phyloP scores from a whole-genome alignment of 2,888 invertebrate species.

The Parnassius mnemosyne region DNA sequence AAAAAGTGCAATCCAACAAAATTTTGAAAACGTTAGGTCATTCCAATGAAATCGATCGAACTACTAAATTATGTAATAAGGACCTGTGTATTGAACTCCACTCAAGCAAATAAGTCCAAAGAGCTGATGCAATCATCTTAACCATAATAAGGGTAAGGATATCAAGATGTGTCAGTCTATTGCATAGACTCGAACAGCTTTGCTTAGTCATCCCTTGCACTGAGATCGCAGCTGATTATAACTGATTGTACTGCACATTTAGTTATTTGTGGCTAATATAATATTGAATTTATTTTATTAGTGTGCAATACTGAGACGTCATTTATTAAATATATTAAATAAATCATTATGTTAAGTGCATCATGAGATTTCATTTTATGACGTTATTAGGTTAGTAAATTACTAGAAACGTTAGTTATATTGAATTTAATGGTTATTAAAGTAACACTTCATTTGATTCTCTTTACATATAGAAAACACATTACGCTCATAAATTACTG shows the following conservation, averaged over 20 bases:
- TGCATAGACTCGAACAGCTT: conserved; percentile 14
- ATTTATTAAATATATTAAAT: conserved; percentile 24
- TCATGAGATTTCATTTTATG: conserved; percentile 21
- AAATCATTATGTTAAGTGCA: conserved; percentile 23
- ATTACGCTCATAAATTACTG: too few relatives aligned
- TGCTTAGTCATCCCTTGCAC: conserved; percentile 26
- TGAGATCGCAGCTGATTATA: conserved; percentile 23
- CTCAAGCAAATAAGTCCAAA: conserved; percentile 17
- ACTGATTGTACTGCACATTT: conserved; percentile 26
- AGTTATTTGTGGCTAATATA: conserved; percentile 26
- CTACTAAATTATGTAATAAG: background rate
- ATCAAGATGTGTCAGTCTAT: conserved; percentile 23
- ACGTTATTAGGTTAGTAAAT: conserved; percentile 22
- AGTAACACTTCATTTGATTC: too few relatives aligned
- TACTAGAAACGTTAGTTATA: too few relatives aligned
- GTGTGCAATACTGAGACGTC: conserved; percentile 21
- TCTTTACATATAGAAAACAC: too few relatives aligned
- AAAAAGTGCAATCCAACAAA: too few relatives aligned
- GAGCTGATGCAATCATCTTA: conserved; percentile 23
- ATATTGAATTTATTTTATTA: conserved; percentile 26
- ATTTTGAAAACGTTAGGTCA: too few relatives aligned
- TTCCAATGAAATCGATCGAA: background rate
- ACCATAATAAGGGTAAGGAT: conserved; percentile 22
- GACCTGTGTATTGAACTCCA: conserved; percentile 1
- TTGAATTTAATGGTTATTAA: too few relatives aligned